These are phyloP conservation scores for Penaeus chinensis DNA, from an alignment of 1,140 invertebrate species.

Conservation along the genomic window DNA sequence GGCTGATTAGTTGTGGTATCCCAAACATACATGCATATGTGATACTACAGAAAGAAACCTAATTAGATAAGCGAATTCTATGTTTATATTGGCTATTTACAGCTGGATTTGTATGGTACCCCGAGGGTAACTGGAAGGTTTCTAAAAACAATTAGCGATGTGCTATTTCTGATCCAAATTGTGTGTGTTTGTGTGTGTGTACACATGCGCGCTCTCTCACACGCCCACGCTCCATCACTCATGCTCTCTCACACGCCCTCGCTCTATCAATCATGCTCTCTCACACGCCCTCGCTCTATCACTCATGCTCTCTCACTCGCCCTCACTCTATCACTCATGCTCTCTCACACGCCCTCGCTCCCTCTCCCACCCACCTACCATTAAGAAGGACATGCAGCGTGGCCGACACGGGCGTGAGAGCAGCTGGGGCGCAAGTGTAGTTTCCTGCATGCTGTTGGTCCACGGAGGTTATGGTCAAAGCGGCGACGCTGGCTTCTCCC, in stretches of 20 bases:
- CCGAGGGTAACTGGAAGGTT: too few relatives aligned
- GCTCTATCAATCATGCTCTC: neutral
- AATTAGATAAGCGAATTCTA: too few relatives aligned
- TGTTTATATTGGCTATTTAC: too few relatives aligned
- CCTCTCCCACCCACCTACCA: conserved; percentile 33
- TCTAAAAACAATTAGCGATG: too few relatives aligned
- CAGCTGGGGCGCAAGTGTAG: conserved; percentile 59
- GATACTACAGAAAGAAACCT: too few relatives aligned
- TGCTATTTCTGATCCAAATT: too few relatives aligned
- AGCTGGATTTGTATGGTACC: too few relatives aligned
- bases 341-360: neutral
- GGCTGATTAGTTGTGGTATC: too few relatives aligned
- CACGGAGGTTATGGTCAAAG: conserved; percentile 75
- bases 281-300: neutral
- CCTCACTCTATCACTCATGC: neutral
- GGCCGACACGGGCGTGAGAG: conserved; percentile 64
- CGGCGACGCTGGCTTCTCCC: conserved; percentile 73
- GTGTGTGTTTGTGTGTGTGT: too few relatives aligned
- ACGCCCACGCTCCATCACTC: neutral
- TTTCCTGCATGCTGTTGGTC: conserved; percentile 45
- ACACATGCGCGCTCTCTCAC: neutral
- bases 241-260: neutral
- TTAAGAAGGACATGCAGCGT: conserved; percentile 59
- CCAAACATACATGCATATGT: too few relatives aligned
- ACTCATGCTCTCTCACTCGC: neutral